A percentile compares a stretch with the other conserved stretches of the same genome.
Conservation (phyloP, 2,888 invertebrate species). For the Chloroclystis v-ata region DNA sequence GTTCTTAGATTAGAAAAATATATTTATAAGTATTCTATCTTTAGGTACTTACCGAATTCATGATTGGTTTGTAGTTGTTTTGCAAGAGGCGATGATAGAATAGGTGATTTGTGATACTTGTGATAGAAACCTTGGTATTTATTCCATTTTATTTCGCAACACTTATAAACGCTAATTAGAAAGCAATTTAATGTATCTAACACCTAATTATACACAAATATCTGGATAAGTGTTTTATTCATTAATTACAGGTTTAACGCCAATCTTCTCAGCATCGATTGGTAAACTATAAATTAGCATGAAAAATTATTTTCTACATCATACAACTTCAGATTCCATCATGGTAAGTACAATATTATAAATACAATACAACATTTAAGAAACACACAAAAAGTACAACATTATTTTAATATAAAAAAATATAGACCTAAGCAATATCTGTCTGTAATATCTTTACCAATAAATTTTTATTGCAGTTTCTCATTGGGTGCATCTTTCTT, state of each 20-base stretch:
- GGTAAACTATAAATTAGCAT: constrained; percentile 17
- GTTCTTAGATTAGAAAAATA: too few species aligned
- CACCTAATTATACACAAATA: constrained; percentile 9
- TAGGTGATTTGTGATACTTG: too few species aligned
- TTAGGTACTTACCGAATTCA: too few species aligned
- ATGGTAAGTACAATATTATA: constrained; percentile 4
- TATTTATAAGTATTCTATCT: too few species aligned
- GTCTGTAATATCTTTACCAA: neutral
- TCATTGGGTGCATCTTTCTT: constrained; percentile 29
- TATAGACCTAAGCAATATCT: neutral
- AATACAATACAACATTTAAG: too few species aligned
- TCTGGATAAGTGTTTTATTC: constrained; percentile 5
- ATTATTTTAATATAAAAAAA: too few species aligned
- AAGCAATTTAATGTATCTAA: constrained; percentile 14
- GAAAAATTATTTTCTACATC: neutral
- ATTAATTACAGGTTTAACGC: constrained; percentile 20
- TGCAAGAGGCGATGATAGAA: too few species aligned
- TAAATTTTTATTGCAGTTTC: constrained; percentile 32
- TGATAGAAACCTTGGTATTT: neutral
- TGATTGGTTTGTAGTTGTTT: too few species aligned
- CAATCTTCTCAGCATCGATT: constrained; percentile 1
- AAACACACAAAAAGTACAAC: too few species aligned
- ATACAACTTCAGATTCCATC: neutral
- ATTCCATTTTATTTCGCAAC: neutral
- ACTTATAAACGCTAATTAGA: constrained; percentile 9